Evolutionary conservation across 2,113 vertebrate genomes (phyloP), one percentile per base, ranked within the genome.

Genomic region (Chaetops frenatus): DNA sequence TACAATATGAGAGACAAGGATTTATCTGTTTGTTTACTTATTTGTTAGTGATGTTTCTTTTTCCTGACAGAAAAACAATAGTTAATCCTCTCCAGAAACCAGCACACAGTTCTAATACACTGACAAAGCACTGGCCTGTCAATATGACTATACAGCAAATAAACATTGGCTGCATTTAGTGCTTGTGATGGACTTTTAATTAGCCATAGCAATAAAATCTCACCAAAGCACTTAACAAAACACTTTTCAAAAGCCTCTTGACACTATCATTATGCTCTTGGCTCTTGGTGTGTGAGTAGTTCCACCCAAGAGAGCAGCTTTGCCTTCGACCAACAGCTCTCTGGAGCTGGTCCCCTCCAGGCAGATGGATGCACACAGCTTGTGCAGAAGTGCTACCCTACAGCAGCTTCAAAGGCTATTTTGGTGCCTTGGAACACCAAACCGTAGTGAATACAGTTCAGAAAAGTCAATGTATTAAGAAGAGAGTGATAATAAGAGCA

Each of bases 321-420:
- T 70, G 27, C 44, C 40, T 78, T 76, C 0, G 0, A 16, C 15
- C 0, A 0, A 25, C 1, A 1, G 51, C 29, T 77, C 79, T 72
- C 36, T 16, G n/a, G 80, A 56, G 42, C 42, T 78, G 73, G 44
- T 47, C 35, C 42, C 36, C 60, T 42, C 33, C 25, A 15, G 11
- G 62, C 40, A 88, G 80, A 44, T 40, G 45, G 23, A 33, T 33
- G n/a, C 1, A 7, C 12, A 20, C 28, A 56, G 38, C 36, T 48
- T 57, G 31, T 33, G 42, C 0, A 1, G 3, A 70, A 66, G 23
- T 29, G 11, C 16, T 23, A 5, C 14, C 2, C 33, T 24, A 35
- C 0, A 67, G 44, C 44, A 88, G 10, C 38, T 60, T 58, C 38
- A 60, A 70, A 42, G 48, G 23, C 35, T 92, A 4, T 47, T 78